Percentiles rank a stretch among this genome's conserved stretches.
Evolutionary conservation across 1,140 invertebrate species (phyloP).

Genomic region (Pectinophora gossypiella): DNA sequence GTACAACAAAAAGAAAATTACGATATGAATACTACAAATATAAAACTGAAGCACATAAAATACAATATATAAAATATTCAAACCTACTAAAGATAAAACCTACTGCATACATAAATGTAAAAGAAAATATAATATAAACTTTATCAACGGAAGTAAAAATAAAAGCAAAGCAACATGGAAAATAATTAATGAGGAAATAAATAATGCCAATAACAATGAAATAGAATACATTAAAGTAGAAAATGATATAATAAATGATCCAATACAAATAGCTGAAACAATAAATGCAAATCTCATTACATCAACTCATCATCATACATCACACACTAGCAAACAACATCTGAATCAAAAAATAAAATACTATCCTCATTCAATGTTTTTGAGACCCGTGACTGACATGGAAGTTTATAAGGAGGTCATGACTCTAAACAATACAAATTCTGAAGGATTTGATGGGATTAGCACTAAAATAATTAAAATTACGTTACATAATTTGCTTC

Average conservation of each 20-base stretch:
- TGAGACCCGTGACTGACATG: background rate
- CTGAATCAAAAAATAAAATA: background rate
- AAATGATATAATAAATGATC: background rate
- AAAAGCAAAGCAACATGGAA: background rate
- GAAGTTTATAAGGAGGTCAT: background rate
- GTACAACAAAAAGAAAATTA: background rate
- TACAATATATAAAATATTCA: background rate
- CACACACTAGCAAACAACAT: background rate
- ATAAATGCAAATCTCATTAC: background rate
- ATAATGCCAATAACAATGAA: background rate
- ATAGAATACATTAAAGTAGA: background rate
- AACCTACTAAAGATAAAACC: background rate
- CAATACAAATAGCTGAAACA: background rate
- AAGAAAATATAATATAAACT: background rate
- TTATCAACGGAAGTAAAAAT: background rate
- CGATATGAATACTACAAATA: background rate
- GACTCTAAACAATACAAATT: background rate
- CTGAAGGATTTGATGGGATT: background rate
- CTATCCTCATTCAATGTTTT: background rate
- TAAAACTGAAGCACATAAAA: background rate
- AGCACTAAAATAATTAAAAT: background rate
- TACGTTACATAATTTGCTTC: background rate
- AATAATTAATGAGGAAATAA: background rate
- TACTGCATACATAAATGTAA: background rate
- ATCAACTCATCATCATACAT: background rate